Conservation (phyloP, 2,113 vertebrate species). For the Callipepla squamata region DNA sequence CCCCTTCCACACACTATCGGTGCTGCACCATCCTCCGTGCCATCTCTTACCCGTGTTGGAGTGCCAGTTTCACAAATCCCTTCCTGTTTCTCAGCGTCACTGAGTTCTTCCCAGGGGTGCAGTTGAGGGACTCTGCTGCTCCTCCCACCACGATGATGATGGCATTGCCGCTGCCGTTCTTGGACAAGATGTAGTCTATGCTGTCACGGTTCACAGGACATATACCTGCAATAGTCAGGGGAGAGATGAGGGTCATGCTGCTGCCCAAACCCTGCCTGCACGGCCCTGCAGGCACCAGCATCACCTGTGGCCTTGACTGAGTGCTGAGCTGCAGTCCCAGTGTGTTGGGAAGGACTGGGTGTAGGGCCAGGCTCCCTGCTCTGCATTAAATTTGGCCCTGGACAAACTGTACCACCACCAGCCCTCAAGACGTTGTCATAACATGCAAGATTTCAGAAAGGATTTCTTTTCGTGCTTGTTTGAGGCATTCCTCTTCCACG, state of each 20-base stretch:
- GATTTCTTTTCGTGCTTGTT: background rate
- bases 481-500: background rate
- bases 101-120: conserved; percentile 85
- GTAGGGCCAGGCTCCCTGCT: background rate
- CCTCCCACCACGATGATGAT: conserved; percentile 94
- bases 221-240: conserved; percentile 81
- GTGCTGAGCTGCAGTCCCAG: background rate
- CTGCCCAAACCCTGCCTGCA: background rate
- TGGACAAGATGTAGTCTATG: conserved; percentile 93
- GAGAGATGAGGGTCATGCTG: background rate
- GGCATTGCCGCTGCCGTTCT: conserved; percentile 91
- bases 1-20: accelerated
- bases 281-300: background rate
- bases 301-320: background rate
- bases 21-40: accelerated
- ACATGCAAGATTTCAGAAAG: background rate
- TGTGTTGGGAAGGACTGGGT: background rate
- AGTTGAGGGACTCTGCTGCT: conserved; percentile 92
- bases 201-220: conserved; percentile 94
- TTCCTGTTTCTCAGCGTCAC: conserved; percentile 91
- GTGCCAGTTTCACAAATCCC: conserved; percentile 92
- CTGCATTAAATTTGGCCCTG: background rate
- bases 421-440: background rate
- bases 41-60: conserved; percentile 87
- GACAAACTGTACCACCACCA: background rate